Percentiles rank a stretch among this genome's conserved stretches.
Evolutionary conservation across 1,140 invertebrate genomes (phyloP).

Genomic region (Drosophila nigromelanica): DNA sequence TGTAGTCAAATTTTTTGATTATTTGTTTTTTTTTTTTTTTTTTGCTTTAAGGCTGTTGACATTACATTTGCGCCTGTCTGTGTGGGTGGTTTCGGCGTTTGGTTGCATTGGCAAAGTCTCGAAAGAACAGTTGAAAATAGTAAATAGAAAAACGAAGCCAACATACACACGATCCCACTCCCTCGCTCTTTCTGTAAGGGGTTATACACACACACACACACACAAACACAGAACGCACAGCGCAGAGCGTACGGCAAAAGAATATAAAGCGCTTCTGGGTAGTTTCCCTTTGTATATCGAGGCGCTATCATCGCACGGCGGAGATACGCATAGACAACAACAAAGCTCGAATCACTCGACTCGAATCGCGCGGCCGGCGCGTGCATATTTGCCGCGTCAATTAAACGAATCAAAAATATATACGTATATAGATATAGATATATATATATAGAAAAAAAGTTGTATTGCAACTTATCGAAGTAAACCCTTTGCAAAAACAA

Average conservation of each 20-base stretch:
- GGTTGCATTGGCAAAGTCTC: conserved; percentile 20
- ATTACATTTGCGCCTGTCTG: conserved; percentile 22
- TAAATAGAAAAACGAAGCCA: conserved; percentile 20
- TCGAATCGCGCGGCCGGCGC: conserved; percentile 56
- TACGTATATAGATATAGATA: conserved; percentile 1
- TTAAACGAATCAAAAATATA: conserved; percentile 19
- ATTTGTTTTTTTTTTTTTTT: too few species aligned
- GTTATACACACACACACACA: conserved; percentile 3
- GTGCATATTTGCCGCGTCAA: conserved; percentile 20
- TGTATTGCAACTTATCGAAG: conserved; percentile 3
- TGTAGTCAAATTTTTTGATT: not conserved
- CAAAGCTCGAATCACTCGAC: conserved; percentile 43
- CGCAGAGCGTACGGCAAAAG: conserved; percentile 19
- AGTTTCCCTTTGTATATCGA: conserved; percentile 75
- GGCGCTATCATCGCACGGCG: conserved; percentile 44
- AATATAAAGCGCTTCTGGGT: conserved; percentile 29
- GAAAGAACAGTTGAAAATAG: conserved; percentile 29
- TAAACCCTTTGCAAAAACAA: not conserved
- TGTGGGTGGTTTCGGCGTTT: conserved; percentile 2
- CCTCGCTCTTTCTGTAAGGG: not conserved
- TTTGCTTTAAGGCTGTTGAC: conserved; percentile 38
- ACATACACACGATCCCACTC: conserved; percentile 8
- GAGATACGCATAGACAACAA: conserved; percentile 53
- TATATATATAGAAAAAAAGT: not conserved
- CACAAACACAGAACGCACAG: not conserved